These are phyloP conservation scores for Indicator maculatus DNA, from an alignment of 2,113 vertebrate genomes.

Conservation along the genomic window DNA sequence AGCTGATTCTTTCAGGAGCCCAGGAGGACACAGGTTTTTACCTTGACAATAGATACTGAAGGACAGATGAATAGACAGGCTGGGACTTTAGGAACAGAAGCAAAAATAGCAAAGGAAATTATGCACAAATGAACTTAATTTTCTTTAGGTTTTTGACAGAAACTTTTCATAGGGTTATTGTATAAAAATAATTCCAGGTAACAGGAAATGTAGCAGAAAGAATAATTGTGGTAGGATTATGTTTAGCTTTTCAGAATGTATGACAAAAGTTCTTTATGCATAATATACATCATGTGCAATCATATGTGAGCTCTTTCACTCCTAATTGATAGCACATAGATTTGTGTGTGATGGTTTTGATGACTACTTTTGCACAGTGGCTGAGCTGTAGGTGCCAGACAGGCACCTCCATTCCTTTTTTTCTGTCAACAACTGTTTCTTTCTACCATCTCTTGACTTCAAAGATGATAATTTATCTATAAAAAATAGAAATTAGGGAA, in stretches of 20 bases:
- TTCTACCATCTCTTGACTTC: background rate
- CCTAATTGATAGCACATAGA: background rate
- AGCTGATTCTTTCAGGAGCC: background rate
- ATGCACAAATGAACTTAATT: background rate
- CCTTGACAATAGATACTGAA: background rate
- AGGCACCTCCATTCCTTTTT: background rate
- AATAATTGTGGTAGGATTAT: background rate
- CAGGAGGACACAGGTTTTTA: background rate
- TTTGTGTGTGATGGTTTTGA: background rate
- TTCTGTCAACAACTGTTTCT: conserved; percentile 13
- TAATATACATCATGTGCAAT: background rate
- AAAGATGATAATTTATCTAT: background rate
- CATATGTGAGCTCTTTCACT: background rate
- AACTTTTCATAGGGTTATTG: background rate
- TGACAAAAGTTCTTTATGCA: background rate
- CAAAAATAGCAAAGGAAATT: background rate
- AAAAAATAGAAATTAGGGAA: background rate
- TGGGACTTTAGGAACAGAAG: background rate
- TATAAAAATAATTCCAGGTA: background rate
- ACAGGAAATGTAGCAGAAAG: background rate
- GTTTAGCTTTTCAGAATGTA: background rate
- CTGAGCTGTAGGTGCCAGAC: background rate
- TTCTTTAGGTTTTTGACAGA: background rate
- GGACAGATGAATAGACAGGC: background rate
- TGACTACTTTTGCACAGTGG: background rate